Evolutionary conservation across 1,140 invertebrate genomes (phyloP).

Genomic region (Kradibia gibbosae): DNA sequence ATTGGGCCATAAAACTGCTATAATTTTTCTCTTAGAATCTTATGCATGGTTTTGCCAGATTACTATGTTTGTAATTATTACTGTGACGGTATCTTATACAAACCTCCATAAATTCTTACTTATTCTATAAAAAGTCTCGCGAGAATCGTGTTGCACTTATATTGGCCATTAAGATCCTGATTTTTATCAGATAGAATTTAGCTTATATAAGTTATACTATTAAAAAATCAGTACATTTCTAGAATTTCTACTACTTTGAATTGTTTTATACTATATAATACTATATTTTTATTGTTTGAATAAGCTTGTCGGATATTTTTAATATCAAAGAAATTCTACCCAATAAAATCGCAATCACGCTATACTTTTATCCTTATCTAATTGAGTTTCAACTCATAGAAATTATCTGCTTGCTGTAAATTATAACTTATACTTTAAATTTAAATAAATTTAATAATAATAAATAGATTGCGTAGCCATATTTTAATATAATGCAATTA

Average conservation of each 20-base stretch:
- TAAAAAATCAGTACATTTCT: background rate
- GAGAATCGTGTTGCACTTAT: background rate
- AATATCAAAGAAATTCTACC: too few species aligned
- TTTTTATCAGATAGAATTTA: slow-evolving; percentile 17
- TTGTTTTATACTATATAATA: background rate
- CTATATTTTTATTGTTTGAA: too few species aligned
- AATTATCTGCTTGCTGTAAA: too few species aligned
- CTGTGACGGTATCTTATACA: background rate
- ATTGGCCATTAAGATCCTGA: background rate
- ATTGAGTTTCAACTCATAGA: too few species aligned
- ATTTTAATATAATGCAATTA: too few species aligned
- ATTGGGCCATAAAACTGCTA: slow-evolving; percentile 3
- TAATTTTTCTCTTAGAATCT: slow-evolving; percentile 12
- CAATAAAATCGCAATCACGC: too few species aligned
- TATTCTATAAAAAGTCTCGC: slow-evolving; percentile 15
- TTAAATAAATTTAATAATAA: too few species aligned
- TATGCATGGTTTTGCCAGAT: background rate
- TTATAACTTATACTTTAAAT: too few species aligned
- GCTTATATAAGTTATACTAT: background rate
- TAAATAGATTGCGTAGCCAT: too few species aligned
- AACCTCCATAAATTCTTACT: slow-evolving; percentile 19
- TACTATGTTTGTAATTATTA: slow-evolving; percentile 24
- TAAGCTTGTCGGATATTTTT: too few species aligned
- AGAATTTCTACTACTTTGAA: background rate
- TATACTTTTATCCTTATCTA: too few species aligned